Evolutionary conservation across 2,797 vertebrate species (phyloP).

Genomic region (Anguilla megastoma): DNA sequence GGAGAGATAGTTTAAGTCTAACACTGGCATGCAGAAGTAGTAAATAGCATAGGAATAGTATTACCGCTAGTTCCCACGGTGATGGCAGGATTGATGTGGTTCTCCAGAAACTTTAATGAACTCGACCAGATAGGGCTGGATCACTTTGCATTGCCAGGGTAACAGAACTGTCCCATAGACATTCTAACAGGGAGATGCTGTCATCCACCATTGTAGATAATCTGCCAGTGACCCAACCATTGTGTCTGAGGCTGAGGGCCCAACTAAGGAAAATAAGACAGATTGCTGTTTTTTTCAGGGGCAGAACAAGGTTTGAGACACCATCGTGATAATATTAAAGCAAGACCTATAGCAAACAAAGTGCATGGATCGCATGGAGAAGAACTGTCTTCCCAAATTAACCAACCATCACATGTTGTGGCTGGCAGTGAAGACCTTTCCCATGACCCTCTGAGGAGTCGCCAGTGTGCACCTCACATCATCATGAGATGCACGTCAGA

Average conservation of each 20-base stretch:
- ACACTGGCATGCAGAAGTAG: neutral
- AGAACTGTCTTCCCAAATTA: neutral
- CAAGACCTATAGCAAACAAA: neutral
- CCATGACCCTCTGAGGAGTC: neutral
- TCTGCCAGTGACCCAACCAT: neutral
- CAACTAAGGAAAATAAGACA: neutral
- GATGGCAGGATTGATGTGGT: conserved; percentile 18
- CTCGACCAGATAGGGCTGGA: conserved; percentile 2
- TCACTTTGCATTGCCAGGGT: conserved; percentile 10
- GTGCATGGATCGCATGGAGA: neutral
- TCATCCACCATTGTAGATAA: no score
- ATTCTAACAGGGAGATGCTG: neutral
- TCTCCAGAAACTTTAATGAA: conserved; percentile 27
- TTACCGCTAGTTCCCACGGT: neutral
- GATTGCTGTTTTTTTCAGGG: neutral
- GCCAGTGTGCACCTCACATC: neutral
- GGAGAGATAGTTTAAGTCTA: neutral
- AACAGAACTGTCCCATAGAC: neutral
- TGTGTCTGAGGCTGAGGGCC: neutral
- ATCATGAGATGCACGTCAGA: neutral
- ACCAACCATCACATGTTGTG: neutral
- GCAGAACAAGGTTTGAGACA: neutral
- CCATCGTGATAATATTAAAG: neutral
- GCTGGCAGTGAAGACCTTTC: neutral
- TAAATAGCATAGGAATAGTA: neutral